Base-by-base conservation (phyloP, 2,888 invertebrate species). In the Prionchulus punctatus region DNA sequence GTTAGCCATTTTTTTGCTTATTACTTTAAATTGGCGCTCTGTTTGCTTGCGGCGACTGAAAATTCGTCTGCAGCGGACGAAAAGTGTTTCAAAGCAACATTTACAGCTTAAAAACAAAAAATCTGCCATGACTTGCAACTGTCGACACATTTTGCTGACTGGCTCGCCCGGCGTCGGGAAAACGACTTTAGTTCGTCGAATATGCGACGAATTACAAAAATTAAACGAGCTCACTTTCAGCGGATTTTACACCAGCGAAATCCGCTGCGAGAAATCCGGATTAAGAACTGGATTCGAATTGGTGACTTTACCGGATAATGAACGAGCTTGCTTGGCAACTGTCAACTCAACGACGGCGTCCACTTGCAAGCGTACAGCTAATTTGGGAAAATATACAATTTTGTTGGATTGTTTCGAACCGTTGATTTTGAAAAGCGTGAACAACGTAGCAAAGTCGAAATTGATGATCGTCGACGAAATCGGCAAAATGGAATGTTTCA, bases 401-500 rank as follows among this genome's bases (percentile, higher is more conserved):
- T 12, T 28, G 28, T 26, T 28, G 30, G 30, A 49, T 3, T 4
- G 12, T 28, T 49, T 49, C 30, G 12, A 26, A 30, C 27, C 4
- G 23, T 49, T 49, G 27, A 21, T 21, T 28, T 12, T 49, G 28
- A 21, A 49, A 26, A 12, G 27, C 12, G 12, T 49, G 50, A 45
- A 45, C 12, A n/a, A n/a, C 23, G 4, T 45, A 7, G 18, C 12
- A 7, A 23, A n/a, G 7, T n/a, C 12, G 7, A n/a, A 45, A 45
- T 45, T 45, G 23, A 45, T 23, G 12, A 30, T 49, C 7, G 28
- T 49, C 30, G 50, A 49, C 30, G 50, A 49, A 30, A 49, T 49
- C 30, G 50, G 50, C 3, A 49, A 49, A 49, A 49, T 49, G 50
- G 50, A 49, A 49, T 49, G 28, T 15, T 30, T 49, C 28, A 49